phyloP scores from a whole-genome alignment of 2,797 vertebrate genomes.

The Hylomyscus alleni region DNA sequence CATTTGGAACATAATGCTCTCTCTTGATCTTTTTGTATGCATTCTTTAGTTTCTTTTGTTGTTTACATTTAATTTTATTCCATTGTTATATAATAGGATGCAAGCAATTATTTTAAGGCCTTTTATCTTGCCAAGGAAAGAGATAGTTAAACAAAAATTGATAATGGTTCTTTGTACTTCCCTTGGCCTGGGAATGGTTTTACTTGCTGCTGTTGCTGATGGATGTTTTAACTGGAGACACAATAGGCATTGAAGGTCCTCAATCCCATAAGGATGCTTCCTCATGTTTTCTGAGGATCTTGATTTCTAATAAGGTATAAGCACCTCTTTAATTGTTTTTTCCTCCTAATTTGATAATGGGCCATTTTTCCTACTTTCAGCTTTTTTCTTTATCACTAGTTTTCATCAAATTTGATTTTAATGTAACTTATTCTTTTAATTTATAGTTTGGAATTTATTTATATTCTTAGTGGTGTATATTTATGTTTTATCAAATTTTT shows the following conservation, averaged over 20 bases:
- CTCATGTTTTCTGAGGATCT: background rate
- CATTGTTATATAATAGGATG: background rate
- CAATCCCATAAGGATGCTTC: background rate
- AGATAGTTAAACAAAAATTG: background rate
- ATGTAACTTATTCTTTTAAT: background rate
- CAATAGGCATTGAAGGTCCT: background rate
- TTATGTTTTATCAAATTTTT: background rate
- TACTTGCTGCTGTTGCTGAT: background rate
- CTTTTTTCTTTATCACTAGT: background rate
- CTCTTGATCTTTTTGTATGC: background rate
- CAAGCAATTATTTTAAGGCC: background rate
- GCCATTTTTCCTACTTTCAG: background rate
- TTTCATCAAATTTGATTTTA: background rate
- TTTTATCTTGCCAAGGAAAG: background rate
- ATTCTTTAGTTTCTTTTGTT: background rate
- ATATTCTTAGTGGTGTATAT: background rate
- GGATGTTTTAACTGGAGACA: background rate
- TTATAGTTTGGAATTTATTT: background rate
- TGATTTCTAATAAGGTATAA: conserved; percentile 24
- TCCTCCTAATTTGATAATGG: background rate
- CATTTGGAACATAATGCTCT: background rate
- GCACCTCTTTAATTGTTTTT: background rate
- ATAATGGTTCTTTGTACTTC: background rate
- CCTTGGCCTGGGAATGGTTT: conserved; percentile 1
- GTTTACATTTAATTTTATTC: background rate